Base-by-base conservation (phyloP, 1,140 invertebrate species). In the Philaenus spumarius region DNA sequence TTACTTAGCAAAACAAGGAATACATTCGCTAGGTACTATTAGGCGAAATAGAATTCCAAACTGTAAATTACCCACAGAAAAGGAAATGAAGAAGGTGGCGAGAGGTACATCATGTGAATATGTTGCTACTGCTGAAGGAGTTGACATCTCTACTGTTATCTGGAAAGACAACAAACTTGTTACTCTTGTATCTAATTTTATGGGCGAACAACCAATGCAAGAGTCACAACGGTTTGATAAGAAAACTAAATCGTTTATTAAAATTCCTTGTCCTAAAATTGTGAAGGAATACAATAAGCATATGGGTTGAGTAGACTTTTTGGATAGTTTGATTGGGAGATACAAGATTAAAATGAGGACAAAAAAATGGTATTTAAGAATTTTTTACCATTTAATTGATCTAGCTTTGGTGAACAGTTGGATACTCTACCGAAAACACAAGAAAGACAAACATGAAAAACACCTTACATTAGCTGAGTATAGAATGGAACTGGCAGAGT, bases 231-330 rank as follows among this genome's bases (percentile, higher is more conserved):
- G 70, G 48, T 74, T 67, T 62, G 66, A 70, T 56, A 71, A 69
- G 53, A 60, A 64, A 55, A 63, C 67, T 46, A 69, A 71, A 53
- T 64, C 59, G 39, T 67, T 62, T 60, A 66, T 70, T 55, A 62
- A 71, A 40, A 68, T 78, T 57, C 58, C 69, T n/a, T n/a, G n/a
- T n/a, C n/a, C n/a, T n/a, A n/a, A n/a, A n/a, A n/a, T n/a, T n/a
- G n/a, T n/a, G n/a, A 63, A 63, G 42, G 68, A 70, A 53, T 78
- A 78, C 64, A 77, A 78, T 67, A 64, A 57, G 54, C 69, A 75
- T 64, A 78, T 77, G 75, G 75, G 73, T 46, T 72, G 72, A 37
- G 75, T 77, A 15, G 71, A 76, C 61, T 60, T 73, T 50, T 67
- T 69, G 60, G 72, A 76, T 62, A 69, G 63, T 42, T 63, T 75